phyloP scores from a whole-genome alignment of 2,888 invertebrate species.

The Pollenia angustigena region DNA sequence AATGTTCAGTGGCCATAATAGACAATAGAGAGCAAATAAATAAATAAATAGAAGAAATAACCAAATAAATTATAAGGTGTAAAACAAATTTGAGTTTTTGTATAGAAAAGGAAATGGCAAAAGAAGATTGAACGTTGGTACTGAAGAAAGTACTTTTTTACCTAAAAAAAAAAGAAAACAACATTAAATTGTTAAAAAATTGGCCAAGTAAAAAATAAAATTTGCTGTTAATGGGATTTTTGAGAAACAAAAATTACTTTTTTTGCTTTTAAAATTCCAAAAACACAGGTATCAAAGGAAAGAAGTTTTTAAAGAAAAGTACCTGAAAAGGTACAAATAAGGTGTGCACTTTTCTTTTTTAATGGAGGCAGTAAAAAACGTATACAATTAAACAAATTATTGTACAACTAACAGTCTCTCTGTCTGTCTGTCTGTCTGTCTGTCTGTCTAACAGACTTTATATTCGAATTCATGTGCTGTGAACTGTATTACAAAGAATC shows the following conservation, averaged over 20 bases:
- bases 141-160: no score
- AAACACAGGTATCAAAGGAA: no score
- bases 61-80: constrained; percentile 20
- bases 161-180: no score
- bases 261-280: no score
- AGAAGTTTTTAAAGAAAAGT: no score
- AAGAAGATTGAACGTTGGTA: no score
- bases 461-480: constrained; percentile 66
- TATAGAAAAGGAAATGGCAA: no score
- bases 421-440: not conserved
- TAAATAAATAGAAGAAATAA: constrained; percentile 4
- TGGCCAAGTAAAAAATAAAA: no score
- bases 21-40: constrained; percentile 28
- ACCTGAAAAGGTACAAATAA: no score
- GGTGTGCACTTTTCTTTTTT: not conserved
- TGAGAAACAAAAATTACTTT: no score
- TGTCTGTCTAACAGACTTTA: not conserved
- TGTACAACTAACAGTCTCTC: not conserved
- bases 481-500: constrained; percentile 80
- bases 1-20: constrained; percentile 55
- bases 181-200: no score
- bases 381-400: constrained; percentile 31
- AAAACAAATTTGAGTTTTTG: constrained; percentile 14
- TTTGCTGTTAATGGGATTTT: no score
- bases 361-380: not conserved